phyloP scores from a whole-genome alignment of 2,797 vertebrate genomes.

The Microctenopoma lineatum region DNA sequence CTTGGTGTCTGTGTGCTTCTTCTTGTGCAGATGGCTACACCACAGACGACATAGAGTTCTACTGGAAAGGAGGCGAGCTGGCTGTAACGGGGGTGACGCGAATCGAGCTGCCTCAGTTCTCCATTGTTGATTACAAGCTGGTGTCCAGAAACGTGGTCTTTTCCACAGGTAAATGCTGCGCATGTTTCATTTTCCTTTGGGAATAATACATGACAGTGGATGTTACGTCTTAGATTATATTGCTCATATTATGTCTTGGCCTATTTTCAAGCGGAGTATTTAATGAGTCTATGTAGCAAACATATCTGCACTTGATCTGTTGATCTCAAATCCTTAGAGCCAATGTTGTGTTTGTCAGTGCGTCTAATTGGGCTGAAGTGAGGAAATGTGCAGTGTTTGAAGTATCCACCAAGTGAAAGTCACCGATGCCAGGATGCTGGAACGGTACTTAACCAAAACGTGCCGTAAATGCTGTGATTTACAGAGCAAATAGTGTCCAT shows the following conservation, averaged over 20 bases:
- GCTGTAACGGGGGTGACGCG: slow-evolving; percentile 91
- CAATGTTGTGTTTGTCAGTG: slow-evolving; percentile 56
- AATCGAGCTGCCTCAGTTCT: slow-evolving; percentile 98
- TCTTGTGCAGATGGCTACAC: slow-evolving; percentile 79
- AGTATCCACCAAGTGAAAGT: slow-evolving; percentile 51
- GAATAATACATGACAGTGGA: slow-evolving; percentile 15
- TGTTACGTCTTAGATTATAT: slow-evolving; percentile 25
- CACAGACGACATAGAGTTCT: slow-evolving; percentile 83
- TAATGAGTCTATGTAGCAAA: slow-evolving; percentile 46
- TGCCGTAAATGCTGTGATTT: slow-evolving; percentile 12
- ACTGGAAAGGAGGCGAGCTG: slow-evolving; percentile 79
- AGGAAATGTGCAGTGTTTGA: slow-evolving; percentile 58
- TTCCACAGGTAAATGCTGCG: slow-evolving; percentile 90
- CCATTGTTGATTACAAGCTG: slow-evolving; percentile 98
- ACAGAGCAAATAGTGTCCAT: slow-evolving; percentile 5
- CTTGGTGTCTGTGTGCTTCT: slow-evolving; percentile 54
- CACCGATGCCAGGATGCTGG: slow-evolving; percentile 12
- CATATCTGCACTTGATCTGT: slow-evolving; percentile 49
- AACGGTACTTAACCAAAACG: slow-evolving; percentile 19
- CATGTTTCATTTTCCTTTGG: slow-evolving; percentile 7
- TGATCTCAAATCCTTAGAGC: slow-evolving; percentile 61
- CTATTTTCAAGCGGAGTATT: slow-evolving; percentile 44
- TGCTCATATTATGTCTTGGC: slow-evolving; percentile 35
- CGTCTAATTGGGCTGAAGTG: slow-evolving; percentile 70
- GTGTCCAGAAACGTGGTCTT: slow-evolving; percentile 98